Base-by-base conservation (phyloP, 2,888 invertebrate genomes). In the Melinopterus prodromus region DNA sequence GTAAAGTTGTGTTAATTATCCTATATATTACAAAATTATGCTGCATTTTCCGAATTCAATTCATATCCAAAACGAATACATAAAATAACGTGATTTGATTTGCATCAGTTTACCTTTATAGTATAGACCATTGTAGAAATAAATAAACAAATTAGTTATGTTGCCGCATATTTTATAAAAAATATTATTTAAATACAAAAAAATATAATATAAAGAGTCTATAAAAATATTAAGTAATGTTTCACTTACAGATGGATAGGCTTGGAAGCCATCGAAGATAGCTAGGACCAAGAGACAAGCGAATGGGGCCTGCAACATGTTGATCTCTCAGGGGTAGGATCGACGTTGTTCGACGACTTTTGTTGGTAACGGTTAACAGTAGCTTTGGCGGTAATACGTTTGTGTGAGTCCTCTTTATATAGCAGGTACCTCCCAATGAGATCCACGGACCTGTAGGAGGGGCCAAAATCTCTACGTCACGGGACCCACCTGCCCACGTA, bases 361-460 rank as follows among this genome's bases (percentile, higher is more conserved):
- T 53, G 53, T 53, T 12, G 53, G 53, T 53, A 53, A 53, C 53
- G 12, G 53, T 53, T 53, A 53, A 53, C 53, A 53, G 53, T 53
- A 53, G 53, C 53, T 53, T 53, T 53, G 53, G 53, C 53, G 2
- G 53, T 53, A 53, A 53, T 53, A 53, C 70, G 75, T n/a, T 78
- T 37, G 71, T 38, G 76, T 70, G 76, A 76, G 69, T 70, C 80
- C 78, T 78, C 78, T 80, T 80, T 69, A 78, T 76, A 79, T 76
- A 80, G 76, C 78, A 76, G 71, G 78, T 35, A 53, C 75, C 80
- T 78, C 80, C 80, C 80, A 74, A 74, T 78, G 78, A 69, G 77
- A 80, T 80, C 80, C 80, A 75, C 78, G 77, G 77, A 72, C 70
- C n/a, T 16, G 70, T 80, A 78, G 80, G 80, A 74, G 80, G 80